These are phyloP conservation scores for Dichetophora obliterata DNA, from an alignment of 2,888 invertebrate genomes.

Conservation along the genomic window DNA sequence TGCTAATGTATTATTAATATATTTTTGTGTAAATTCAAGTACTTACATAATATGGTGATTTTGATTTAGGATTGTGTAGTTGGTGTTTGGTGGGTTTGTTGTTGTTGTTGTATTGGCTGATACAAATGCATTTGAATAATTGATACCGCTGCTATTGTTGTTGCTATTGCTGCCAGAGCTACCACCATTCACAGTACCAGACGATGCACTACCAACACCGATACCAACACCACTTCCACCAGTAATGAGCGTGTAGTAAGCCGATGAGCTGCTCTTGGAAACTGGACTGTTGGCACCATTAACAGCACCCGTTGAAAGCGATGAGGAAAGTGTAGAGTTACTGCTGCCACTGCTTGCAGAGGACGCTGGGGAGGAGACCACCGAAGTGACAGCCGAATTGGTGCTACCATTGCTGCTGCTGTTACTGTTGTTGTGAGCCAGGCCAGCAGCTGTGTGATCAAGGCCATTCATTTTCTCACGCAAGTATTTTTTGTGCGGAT, in stretches of 20 bases:
- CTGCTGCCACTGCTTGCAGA: slow-evolving; percentile 59
- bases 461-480: slow-evolving; percentile 69
- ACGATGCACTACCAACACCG: neutral
- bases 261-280: slow-evolving; percentile 48
- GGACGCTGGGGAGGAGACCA: slow-evolving; percentile 65
- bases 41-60: slow-evolving; percentile 53
- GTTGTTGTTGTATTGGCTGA: slow-evolving; percentile 32
- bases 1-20: too few species aligned
- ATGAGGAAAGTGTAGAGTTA: slow-evolving; percentile 48
- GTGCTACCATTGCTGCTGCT: slow-evolving; percentile 5
- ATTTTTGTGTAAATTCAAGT: neutral
- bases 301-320: slow-evolving; percentile 62
- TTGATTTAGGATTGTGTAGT: slow-evolving; percentile 43
- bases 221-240: neutral
- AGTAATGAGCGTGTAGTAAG: slow-evolving; percentile 27
- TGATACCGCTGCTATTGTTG: slow-evolving; percentile 37
- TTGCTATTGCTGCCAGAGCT: slow-evolving; percentile 31
- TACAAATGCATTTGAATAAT: slow-evolving; percentile 36
- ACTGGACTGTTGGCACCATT: slow-evolving; percentile 63
- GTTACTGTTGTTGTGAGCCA: neutral
- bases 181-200: neutral
- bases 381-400: slow-evolving; percentile 57
- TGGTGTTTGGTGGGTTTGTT: slow-evolving; percentile 32
- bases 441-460: slow-evolving; percentile 53
- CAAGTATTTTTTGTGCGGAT: slow-evolving; percentile 70